Evolutionary conservation across 2,888 invertebrate genomes (phyloP), one percentile per base, ranked within the genome.

Genomic region (Stictocephala bisonia): DNA sequence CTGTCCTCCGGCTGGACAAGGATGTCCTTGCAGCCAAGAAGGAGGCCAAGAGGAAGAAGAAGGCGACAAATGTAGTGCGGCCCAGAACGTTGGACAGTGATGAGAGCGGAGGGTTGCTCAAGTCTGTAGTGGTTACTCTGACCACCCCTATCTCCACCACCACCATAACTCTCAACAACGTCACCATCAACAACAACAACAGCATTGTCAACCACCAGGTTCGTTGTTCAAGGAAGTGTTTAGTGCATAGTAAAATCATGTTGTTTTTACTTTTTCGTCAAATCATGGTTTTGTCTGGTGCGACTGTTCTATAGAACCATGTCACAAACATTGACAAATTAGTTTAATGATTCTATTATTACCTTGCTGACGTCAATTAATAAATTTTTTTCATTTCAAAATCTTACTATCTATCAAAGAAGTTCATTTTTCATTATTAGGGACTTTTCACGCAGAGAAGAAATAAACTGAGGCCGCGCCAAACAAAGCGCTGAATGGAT

Each of bases 101-200:
- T 40, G n/a, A 4, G 15, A 35, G 44, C 2, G 44, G 64, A 7
- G 15, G 44, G 4, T 15, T 44, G 44, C 44, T 44, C n/a, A 44
- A 15, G 44, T 71, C 74, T n/a, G 71, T 78, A 18, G 77, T 78
- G n/a, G 78, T 78, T 24, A 78, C 78, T 9, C 50, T 78, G 53
- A 78, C 78, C n/a, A 78, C 78, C n/a, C 78, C 78, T 7, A 70
- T 78, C 11, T 67, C 78, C n/a, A 77, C 77, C 20, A 78, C 78
- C n/a, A 78, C 78, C 29, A 77, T 78, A 66, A 77, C 78, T 20
- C 73, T 78, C 7, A 75, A 77, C 26, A 76, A 75, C 70, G 78
- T 78, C 51, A 77, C 76, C 73, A 68, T 77, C 67, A 76, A 75
- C 72, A 78, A 77, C 72, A 77, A 77, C 53, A 75, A 72, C 58